These are phyloP conservation scores for Venustaconcha ellipsiformis DNA, from an alignment of 1,140 invertebrate species.

Conservation along the genomic window DNA sequence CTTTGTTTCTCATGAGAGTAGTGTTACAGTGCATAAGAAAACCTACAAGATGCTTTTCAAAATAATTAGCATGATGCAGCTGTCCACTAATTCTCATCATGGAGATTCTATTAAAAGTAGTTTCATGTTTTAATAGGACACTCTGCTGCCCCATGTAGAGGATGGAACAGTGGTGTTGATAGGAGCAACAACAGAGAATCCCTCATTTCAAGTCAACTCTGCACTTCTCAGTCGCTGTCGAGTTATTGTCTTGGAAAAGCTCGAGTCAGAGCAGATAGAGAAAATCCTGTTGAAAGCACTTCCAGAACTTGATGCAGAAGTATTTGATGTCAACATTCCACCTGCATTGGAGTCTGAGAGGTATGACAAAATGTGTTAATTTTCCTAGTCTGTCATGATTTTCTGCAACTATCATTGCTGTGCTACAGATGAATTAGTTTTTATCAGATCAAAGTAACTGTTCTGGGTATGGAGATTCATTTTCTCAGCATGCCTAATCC, in stretches of 20 bases:
- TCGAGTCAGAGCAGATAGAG: slow-evolving; percentile 74
- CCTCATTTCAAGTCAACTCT: slow-evolving; percentile 85
- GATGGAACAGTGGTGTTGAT: slow-evolving; percentile 84
- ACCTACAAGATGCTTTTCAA: background rate
- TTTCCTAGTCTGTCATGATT: no score
- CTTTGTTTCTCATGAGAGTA: no score
- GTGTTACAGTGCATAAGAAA: no score
- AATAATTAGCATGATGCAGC: background rate
- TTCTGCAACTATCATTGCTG: no score
- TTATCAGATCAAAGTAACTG: no score
- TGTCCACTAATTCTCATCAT: no score
- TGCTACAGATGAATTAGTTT: no score
- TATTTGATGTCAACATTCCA: slow-evolving; percentile 13
- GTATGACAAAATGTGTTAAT: no score
- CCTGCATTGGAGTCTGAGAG: no score
- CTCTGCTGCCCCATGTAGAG: slow-evolving; percentile 84
- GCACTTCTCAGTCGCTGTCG: slow-evolving; percentile 79
- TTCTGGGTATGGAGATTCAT: no score
- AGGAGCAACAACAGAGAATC: slow-evolving; percentile 91
- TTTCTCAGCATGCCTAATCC: no score
- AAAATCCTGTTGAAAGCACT: slow-evolving; percentile 77
- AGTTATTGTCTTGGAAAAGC: slow-evolving; percentile 82
- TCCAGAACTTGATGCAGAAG: slow-evolving; percentile 28
- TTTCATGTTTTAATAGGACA: slow-evolving; percentile 71
- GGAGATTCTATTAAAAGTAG: background rate